Evolutionary conservation across 2,888 invertebrate genomes (phyloP).

Genomic region (Graphium colonna): DNA sequence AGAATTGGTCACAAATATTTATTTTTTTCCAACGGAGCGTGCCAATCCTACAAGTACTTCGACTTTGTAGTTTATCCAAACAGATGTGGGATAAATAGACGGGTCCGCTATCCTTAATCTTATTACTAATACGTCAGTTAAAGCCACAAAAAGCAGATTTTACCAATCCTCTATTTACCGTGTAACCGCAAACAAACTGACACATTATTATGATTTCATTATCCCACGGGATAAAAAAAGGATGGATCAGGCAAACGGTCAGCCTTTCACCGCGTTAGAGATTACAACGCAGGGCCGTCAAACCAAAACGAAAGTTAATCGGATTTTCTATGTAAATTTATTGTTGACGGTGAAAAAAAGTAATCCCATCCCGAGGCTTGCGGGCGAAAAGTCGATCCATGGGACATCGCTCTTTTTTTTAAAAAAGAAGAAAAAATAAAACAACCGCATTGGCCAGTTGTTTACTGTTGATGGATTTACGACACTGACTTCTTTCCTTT

Average conservation of each 20-base stretch:
- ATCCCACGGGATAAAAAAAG: conserved; percentile 47
- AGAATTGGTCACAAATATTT: neutral
- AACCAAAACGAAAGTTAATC: conserved; percentile 54
- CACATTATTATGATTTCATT: conserved; percentile 40
- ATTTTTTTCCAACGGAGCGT: conserved; percentile 12
- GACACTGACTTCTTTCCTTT: conserved; percentile 41
- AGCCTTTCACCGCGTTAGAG: conserved; percentile 45
- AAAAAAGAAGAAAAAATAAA: conserved; percentile 34
- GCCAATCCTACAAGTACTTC: conserved; percentile 6
- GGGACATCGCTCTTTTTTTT: conserved; percentile 29
- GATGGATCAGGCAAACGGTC: conserved; percentile 43
- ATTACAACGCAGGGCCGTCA: conserved; percentile 47
- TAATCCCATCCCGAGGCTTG: conserved; percentile 53
- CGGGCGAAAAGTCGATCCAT: conserved; percentile 31
- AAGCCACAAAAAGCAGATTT: conserved; percentile 33
- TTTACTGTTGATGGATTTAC: conserved; percentile 53
- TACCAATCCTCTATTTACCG: conserved; percentile 40
- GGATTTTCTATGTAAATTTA: conserved; percentile 64
- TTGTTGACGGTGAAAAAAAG: conserved; percentile 44
- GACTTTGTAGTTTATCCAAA: conserved; percentile 14
- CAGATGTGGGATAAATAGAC: conserved; percentile 17
- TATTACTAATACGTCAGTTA: conserved; percentile 43
- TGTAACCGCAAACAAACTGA: conserved; percentile 46
- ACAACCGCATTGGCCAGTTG: conserved; percentile 38
- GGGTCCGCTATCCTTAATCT: conserved; percentile 37